Base-by-base conservation (phyloP, 2,888 invertebrate genomes). In the Scaptomyza cyrtandrae region DNA sequence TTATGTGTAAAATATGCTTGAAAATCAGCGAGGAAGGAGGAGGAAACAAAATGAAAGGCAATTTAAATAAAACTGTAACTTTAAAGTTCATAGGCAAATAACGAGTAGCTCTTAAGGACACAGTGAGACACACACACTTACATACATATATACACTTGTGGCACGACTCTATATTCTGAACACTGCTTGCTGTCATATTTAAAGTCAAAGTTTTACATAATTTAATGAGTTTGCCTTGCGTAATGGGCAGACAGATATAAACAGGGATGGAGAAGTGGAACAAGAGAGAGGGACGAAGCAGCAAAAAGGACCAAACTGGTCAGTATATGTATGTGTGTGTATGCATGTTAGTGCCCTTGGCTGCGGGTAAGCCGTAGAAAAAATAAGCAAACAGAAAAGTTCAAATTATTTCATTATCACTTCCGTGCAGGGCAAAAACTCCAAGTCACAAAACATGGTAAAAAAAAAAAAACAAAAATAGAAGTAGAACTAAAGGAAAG, bases 391-490 rank as follows among this genome's bases (percentile, higher is more conserved):
- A 58, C 50, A 58, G 55, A 84, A 83, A 86, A 81, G 80, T 75
- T 87, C 61, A 82, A 87, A 88, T 89, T 87, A 89, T 88, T 88
- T 88, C 87, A 89, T 89, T 88, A 88, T 89, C 88, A 89, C 90
- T 74, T 75, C 58, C 80, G 68, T 74, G 71, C 84, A 88, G 80
- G 52, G 49, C 10, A 61, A 41, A 61, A 63, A 50, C 56, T 63
- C 53, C 68, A 66, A 67, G 64, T 54, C 62, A 33, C 53, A 58
- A 68, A 80, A 39, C 7, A 64, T 6, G 41, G 16, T 37, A 50
- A 49, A 46, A 70, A 54, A 46, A 71, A 53, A 69, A 50, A 49
- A 46, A 70, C 52, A 46, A 71, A 53, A 59, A 65, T 3, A 16
- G 10, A 41, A 16, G 4, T 10, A 16, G 10, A 41, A n/a, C n/a